Evolutionary conservation across 1,140 invertebrate species (phyloP).

Genomic region (Papilio helenus): DNA sequence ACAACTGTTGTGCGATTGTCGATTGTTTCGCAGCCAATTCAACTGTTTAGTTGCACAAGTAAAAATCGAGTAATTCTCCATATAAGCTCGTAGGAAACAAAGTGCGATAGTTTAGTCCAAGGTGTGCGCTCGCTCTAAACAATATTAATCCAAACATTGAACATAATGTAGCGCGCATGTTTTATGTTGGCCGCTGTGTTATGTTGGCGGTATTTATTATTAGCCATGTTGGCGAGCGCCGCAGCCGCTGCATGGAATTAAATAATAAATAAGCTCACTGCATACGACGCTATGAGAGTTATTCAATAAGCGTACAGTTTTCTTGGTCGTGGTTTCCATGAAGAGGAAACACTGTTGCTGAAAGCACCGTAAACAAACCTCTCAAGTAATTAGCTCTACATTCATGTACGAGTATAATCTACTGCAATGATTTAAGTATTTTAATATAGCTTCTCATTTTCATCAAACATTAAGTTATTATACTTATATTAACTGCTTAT

Average conservation of each 20-base stretch:
- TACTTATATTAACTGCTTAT: too few relatives aligned
- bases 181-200: neutral
- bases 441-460: too few relatives aligned
- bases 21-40: too few relatives aligned
- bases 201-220: neutral
- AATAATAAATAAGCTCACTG: neutral
- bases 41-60: too few relatives aligned
- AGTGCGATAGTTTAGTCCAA: too few relatives aligned
- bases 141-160: neutral
- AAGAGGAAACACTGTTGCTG: neutral
- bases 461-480: too few relatives aligned
- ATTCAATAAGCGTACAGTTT: neutral
- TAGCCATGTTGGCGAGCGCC: neutral
- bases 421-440: too few relatives aligned
- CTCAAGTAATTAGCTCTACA: too few relatives aligned
- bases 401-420: too few relatives aligned
- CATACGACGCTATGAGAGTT: neutral
- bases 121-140: neutral
- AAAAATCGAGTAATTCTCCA: too few relatives aligned
- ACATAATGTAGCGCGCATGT: neutral
- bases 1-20: too few relatives aligned
- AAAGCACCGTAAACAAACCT: neutral
- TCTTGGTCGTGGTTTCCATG: neutral
- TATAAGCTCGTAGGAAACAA: too few relatives aligned
- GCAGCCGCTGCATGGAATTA: conserved; percentile 14